These are phyloP conservation scores for Littorina saxatilis DNA, from an alignment of 1,140 invertebrate species.

Conservation along the genomic window DNA sequence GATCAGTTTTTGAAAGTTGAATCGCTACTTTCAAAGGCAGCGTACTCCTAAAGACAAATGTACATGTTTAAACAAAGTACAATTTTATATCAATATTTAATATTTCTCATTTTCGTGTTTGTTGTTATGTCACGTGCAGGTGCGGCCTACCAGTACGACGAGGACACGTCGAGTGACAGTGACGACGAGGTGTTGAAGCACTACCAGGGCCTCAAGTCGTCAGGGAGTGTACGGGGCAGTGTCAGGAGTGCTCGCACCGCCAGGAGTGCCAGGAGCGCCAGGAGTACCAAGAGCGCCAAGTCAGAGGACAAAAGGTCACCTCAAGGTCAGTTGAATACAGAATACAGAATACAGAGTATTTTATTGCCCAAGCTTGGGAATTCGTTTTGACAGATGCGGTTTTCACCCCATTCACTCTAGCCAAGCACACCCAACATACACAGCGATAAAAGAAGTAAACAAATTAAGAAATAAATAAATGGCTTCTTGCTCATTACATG, in stretches of 20 bases:
- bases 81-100: not conserved
- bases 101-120: not conserved
- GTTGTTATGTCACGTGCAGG: slow-evolving; percentile 72
- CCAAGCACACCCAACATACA: too few relatives aligned
- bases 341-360: too few relatives aligned
- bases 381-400: too few relatives aligned
- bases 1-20: too few relatives aligned
- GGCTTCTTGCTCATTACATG: too few relatives aligned
- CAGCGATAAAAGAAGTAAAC: too few relatives aligned
- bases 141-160: slow-evolving; percentile 79
- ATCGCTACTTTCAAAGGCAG: too few relatives aligned
- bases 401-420: too few relatives aligned
- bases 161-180: slow-evolving; percentile 82
- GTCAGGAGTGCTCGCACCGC: slow-evolving; percentile 47
- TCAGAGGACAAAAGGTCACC: not conserved
- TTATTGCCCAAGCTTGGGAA: too few relatives aligned
- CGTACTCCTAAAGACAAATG: too few relatives aligned
- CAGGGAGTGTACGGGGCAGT: slow-evolving; percentile 46
- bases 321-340: slow-evolving; percentile 17
- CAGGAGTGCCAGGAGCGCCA: slow-evolving; percentile 45
- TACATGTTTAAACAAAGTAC: too few relatives aligned
- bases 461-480: too few relatives aligned
- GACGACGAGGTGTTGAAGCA: slow-evolving; percentile 68
- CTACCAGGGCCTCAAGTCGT: slow-evolving; percentile 65
- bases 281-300: slow-evolving; percentile 29